Evolutionary conservation across 2,797 vertebrate genomes (phyloP).

Genomic region (Sebastiscus tertius): DNA sequence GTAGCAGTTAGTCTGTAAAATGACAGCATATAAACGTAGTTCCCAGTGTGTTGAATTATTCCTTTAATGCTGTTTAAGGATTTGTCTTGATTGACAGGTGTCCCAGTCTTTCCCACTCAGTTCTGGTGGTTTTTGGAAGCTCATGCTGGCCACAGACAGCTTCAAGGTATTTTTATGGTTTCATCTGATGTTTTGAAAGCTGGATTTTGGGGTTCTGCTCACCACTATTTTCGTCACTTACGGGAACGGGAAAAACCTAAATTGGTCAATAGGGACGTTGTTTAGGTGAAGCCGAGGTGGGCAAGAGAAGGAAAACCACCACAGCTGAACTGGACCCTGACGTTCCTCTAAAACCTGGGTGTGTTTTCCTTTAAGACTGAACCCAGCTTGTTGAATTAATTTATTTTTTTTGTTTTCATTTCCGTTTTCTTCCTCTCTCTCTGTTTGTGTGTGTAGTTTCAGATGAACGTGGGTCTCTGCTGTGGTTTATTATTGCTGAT

Average conservation of each 20-base stretch:
- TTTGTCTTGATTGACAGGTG: slow-evolving; percentile 12
- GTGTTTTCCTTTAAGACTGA: slow-evolving; percentile 24
- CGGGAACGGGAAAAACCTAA: slow-evolving; percentile 38
- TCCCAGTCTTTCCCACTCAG: not conserved
- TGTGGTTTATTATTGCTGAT: slow-evolving; percentile 83
- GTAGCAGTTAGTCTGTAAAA: not conserved
- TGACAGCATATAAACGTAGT: not conserved
- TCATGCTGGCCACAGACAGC: not conserved
- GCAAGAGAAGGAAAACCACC: not conserved
- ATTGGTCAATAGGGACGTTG: not conserved
- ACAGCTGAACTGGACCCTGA: not conserved
- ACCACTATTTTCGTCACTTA: slow-evolving; percentile 27
- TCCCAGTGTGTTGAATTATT: not conserved
- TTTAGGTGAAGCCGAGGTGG: not conserved
- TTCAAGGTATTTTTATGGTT: not conserved
- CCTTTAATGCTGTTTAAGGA: not conserved
- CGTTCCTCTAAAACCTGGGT: not conserved
- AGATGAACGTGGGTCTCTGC: slow-evolving; percentile 39
- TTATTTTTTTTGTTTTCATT: slow-evolving; percentile 30
- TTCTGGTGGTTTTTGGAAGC: not conserved
- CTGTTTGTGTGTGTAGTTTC: slow-evolving; percentile 64
- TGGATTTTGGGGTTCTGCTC: slow-evolving; percentile 5
- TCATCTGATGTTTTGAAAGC: slow-evolving; percentile 30
- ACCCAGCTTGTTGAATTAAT: slow-evolving; percentile 4
- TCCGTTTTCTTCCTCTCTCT: slow-evolving; percentile 26